A percentile compares a stretch with the other conserved stretches of the same genome.
Evolutionary conservation across 2,888 invertebrate species (phyloP).

Genomic region (Callinectes sapidus): DNA sequence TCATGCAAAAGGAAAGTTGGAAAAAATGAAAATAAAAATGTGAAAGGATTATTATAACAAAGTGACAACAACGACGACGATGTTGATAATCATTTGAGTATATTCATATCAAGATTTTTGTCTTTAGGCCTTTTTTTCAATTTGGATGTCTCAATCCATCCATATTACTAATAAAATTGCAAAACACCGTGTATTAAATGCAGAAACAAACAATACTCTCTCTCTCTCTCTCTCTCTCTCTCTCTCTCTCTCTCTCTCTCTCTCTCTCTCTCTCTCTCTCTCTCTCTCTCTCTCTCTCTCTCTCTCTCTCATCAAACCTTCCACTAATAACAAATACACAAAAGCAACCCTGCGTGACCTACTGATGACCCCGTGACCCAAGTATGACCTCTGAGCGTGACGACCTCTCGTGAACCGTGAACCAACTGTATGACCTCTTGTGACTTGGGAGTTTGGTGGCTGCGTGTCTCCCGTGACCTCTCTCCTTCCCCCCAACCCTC

Average conservation of each 20-base stretch:
- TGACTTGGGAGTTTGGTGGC: not conserved
- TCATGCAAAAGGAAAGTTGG: not conserved
- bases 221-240: no score
- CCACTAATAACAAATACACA: not conserved
- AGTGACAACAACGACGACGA: no score
- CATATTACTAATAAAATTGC: no score
- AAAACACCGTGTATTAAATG: no score
- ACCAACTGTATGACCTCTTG: not conserved
- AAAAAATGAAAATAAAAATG: not conserved
- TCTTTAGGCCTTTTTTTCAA: no score
- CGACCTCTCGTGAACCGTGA: not conserved
- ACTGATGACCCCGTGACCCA: not conserved
- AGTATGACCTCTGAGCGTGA: not conserved
- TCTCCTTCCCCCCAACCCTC: not conserved
- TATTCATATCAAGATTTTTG: not conserved
- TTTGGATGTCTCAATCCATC: no score
- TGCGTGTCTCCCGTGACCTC: constrained; percentile 7
- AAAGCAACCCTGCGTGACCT: not conserved
- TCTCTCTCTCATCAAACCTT: not conserved
- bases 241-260: not conserved
- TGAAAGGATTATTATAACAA: not conserved
- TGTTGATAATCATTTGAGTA: not conserved
- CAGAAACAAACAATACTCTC: no score
- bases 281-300: not conserved
- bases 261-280: not conserved